Percentiles rank a stretch among this genome's conserved stretches.
Evolutionary conservation across 2,888 invertebrate species (phyloP).

Genomic region (Drosophila testacea): DNA sequence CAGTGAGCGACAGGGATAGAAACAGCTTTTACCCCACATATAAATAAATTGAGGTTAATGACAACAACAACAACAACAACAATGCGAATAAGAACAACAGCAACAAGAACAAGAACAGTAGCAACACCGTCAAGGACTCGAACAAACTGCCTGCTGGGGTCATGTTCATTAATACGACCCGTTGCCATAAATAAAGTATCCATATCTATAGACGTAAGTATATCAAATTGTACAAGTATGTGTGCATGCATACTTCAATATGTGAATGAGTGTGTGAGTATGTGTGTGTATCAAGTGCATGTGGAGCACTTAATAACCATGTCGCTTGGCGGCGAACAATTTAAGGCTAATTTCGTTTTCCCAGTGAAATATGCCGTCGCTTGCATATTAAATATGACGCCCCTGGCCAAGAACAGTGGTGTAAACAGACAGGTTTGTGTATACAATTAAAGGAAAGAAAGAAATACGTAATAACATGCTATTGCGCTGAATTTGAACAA

Average conservation of each 20-base stretch:
- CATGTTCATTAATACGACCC: constrained; percentile 56
- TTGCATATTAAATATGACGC: constrained; percentile 67
- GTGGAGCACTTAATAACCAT: constrained; percentile 70
- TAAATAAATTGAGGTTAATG: constrained; percentile 69
- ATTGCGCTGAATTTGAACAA: too few relatives aligned
- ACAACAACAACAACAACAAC: constrained; percentile 40
- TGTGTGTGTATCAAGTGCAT: constrained; percentile 32
- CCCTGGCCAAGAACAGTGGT: constrained; percentile 40
- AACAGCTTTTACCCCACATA: constrained; percentile 39
- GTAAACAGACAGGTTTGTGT: not conserved
- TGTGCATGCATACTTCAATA: constrained; percentile 6
- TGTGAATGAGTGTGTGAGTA: constrained; percentile 3
- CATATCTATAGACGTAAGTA: constrained; percentile 45
- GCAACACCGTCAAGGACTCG: constrained; percentile 15
- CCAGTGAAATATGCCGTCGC: constrained; percentile 69
- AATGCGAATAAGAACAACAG: constrained; percentile 2
- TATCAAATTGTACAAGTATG: constrained; percentile 23
- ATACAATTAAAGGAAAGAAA: not conserved
- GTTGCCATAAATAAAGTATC: constrained; percentile 62
- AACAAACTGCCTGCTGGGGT: constrained; percentile 39
- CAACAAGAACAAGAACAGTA: constrained; percentile 7
- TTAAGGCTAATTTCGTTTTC: constrained; percentile 76
- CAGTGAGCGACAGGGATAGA: constrained; percentile 22
- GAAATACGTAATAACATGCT: not conserved
- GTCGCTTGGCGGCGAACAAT: constrained; percentile 63